Evolutionary conservation across 2,888 invertebrate genomes (phyloP).

Genomic region (Ennomos erosarius): DNA sequence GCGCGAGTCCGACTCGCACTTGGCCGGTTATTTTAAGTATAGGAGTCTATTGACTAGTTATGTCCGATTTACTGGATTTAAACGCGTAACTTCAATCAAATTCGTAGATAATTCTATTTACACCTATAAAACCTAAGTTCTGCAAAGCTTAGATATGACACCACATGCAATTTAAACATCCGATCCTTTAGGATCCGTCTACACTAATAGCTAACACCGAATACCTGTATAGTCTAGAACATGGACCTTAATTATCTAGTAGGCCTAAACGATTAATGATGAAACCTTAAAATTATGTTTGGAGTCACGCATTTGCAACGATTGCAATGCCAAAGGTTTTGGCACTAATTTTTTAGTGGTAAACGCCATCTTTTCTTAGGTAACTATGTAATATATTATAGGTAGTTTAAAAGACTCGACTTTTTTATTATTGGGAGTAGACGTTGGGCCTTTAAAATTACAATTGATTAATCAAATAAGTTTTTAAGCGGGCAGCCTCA

Average conservation of each 20-base stretch:
- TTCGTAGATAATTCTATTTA: conserved; percentile 4
- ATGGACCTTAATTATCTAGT: conserved; percentile 66
- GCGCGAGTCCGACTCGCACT: no score
- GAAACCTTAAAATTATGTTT: conserved; percentile 34
- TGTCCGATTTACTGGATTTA: no score
- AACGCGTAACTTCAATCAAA: conserved; percentile 12
- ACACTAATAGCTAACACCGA: conserved; percentile 76
- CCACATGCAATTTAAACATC: conserved; percentile 55
- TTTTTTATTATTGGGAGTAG: not conserved
- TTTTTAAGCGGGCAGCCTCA: conserved; percentile 17
- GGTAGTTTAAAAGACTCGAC: conserved; percentile 8
- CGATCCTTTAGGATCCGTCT: conserved; percentile 60
- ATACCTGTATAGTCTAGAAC: conserved; percentile 68
- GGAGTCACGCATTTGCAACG: conserved; percentile 26
- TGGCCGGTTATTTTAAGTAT: no score
- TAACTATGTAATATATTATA: no score
- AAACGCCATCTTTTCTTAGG: conserved; percentile 12
- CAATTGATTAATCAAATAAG: not conserved
- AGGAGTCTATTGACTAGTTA: no score
- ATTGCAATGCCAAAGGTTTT: conserved; percentile 25
- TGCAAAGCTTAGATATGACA: conserved; percentile 46
- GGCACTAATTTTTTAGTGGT: conserved; percentile 29
- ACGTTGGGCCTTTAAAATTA: not conserved
- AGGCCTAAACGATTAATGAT: conserved; percentile 62
- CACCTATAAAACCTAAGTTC: conserved; percentile 13